These are phyloP conservation scores for human DNA, from an alignment of 2,113 vertebrate species.

Conservation along the genomic window DNA sequence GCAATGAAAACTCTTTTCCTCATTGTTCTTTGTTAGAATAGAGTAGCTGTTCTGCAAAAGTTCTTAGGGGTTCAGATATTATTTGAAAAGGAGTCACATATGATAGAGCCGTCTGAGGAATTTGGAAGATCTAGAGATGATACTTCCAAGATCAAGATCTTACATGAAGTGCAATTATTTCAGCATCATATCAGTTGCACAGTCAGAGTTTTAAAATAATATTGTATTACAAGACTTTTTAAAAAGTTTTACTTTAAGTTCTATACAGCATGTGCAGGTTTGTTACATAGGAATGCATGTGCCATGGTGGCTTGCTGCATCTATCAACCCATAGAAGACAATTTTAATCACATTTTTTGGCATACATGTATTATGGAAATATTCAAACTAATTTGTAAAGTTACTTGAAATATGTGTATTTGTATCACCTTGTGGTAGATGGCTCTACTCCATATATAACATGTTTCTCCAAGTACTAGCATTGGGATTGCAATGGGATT, in stretches of 20 bases:
- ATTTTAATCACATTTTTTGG: not conserved
- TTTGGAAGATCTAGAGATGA: not conserved
- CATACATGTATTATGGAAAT: not conserved
- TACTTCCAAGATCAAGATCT: not conserved
- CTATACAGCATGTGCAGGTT: too few relatives aligned
- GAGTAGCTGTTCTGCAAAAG: not conserved
- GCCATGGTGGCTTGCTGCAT: not conserved
- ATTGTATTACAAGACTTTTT: not conserved
- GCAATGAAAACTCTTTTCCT: not conserved
- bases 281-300: too few relatives aligned
- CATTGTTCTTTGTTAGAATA: not conserved
- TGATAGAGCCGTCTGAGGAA: not conserved
- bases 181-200: not conserved
- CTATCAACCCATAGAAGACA: not conserved
- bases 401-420: not conserved
- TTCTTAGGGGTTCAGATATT: not conserved
- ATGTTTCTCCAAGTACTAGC: not conserved
- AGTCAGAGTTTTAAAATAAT: not conserved
- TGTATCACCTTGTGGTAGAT: not conserved
- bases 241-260: too few relatives aligned
- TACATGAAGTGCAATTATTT: not conserved
- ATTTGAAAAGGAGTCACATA: not conserved
- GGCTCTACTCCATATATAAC: not conserved
- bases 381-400: not conserved
- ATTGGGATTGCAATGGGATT: too few relatives aligned